Base-by-base conservation (phyloP, 1,140 invertebrate genomes). In the Drosophila nigromelanica region DNA sequence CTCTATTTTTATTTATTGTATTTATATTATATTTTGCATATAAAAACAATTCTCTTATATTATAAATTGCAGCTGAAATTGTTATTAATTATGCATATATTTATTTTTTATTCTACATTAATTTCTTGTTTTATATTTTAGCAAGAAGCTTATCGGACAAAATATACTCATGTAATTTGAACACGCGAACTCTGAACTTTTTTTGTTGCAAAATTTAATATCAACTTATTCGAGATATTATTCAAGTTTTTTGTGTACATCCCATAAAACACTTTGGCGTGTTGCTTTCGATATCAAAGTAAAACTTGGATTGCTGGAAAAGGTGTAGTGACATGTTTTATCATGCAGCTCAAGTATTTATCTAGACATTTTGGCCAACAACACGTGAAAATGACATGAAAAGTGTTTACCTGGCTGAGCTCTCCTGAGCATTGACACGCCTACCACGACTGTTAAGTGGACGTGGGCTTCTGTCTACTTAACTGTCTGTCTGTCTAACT, bases 391-490 rank as follows among this genome's bases (percentile, higher is more conserved):
- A 59, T 73, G 63, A 54, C 70, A 54, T 68, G 52, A 40, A 73
- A 67, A 73, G 63, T 76, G 74, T 76, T 76, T 76, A 63, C 74
- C 51, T 58, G 63, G 15, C 51, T 30, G 51, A 1, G 18, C n/a
- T 59, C 54, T 59, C 62, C 63, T 30, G 62, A 60, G 55, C 56
- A 54, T 73, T 73, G 63, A 68, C 63, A 67, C 62, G 54, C 30
- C 54, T 64, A 52, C 63, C 60, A 55, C 15, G 60, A 18, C 43
- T 39, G 63, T 63, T 45, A 73, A 73, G 55, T 73, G 70, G 63
- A 67, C 15, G 21, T 47, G 40, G 40, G 14, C n/a, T 18, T 14
- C 40, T 27, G 39, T 21, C 48, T 27, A 43, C 39, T 40, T 55
- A 15, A 54, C 45, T 11, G 15, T 47, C 12, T 39, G 18, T 33